Evolutionary conservation across 1,140 invertebrate genomes (phyloP), one percentile per base, ranked within the genome.

Genomic region (Macrostomum lignano): DNA sequence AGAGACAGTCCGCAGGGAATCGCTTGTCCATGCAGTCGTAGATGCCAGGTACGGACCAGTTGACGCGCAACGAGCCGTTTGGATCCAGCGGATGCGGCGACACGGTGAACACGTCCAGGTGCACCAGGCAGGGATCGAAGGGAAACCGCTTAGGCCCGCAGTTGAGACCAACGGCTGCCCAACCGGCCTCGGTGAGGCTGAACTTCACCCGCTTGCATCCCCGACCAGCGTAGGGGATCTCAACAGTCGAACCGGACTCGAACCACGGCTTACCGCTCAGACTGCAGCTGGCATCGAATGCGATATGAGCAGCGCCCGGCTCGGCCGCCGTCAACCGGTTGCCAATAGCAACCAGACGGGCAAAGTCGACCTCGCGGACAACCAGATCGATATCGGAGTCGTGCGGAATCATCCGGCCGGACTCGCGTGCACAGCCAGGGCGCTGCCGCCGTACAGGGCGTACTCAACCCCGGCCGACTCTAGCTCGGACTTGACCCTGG

Each of bases 391-490:
- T 28, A 9, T 28, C 26, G 19, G 15, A 17, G 9, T 28, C 26
- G 19, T 28, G 26, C 14, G 26, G 26, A 15, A 28, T 28, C 26
- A 28, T 28, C 9, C 19, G 15, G 7, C 26, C 26, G 19, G 15
- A 7, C 7, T 28, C 26, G 15, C 26, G 15, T 17, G 19, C 15
- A 28, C 26, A 5, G 26, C 26, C 19, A 28, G 19, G 19, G 26
- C 26, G 15, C 14, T 28, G 19, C 26, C 26, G 3, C 14, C 26
- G 9, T 28, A 28, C 4, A 28, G 14, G 9, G 3, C 19, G 9
- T 15, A 15, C 7, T 28, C 3, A 28, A 28, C 19, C 15, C 9
- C 19, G 15, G 15, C 26, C 15, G 3, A 5, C 15, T 5, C 19
- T 28, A 28, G 26, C n/a, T n/a, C n/a, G n/a, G n/a, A n/a, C n/a